Evolutionary conservation across 1,140 invertebrate genomes (phyloP), one percentile per base, ranked within the genome.

Genomic region (Pristionchus pacificus): DNA sequence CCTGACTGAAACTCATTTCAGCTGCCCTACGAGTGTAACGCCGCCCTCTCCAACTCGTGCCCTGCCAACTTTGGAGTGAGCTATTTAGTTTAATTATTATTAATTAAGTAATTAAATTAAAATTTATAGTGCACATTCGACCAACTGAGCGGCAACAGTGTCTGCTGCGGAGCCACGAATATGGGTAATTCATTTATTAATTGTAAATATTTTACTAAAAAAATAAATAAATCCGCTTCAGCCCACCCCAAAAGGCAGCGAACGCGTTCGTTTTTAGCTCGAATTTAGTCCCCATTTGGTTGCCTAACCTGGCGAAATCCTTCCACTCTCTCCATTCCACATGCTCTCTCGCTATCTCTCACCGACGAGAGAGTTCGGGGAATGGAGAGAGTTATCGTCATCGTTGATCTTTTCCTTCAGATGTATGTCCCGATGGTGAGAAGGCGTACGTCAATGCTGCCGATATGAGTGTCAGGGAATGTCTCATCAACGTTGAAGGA

Each of bases 361-460:
- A 49, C 38, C 38, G 38, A 49, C 6, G 38, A 49, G 6, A 19
- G 38, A 10, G n/a, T n/a, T n/a, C n/a, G n/a, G n/a, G n/a, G n/a
- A n/a, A n/a, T n/a, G n/a, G n/a, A n/a, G n/a, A n/a, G n/a, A 49
- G 38, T 49, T 10, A 6, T 49, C 6, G 19, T 1, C 1, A 73
- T 15, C 24, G 32, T 19, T 10, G 14, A 19, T 33, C 2, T 25
- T 1, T 67, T 29, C 28, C 62, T 81, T 61, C 49, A 81, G 78
- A 79, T 38, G 80, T 82, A 2, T 82, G 80, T 59, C 81, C 81
- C 24, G 80, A 82, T 59, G 80, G 81, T 38, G 80, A 83, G 55
- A 81, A 81, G 66, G 80, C 80, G 19, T 81, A 81, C 68, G 81
- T 81, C 27, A 81, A 81, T 64, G 81, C 81, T 29, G 74, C 69